Base-by-base conservation (phyloP, 2,113 vertebrate genomes). In the Lutjanus erythropterus region DNA sequence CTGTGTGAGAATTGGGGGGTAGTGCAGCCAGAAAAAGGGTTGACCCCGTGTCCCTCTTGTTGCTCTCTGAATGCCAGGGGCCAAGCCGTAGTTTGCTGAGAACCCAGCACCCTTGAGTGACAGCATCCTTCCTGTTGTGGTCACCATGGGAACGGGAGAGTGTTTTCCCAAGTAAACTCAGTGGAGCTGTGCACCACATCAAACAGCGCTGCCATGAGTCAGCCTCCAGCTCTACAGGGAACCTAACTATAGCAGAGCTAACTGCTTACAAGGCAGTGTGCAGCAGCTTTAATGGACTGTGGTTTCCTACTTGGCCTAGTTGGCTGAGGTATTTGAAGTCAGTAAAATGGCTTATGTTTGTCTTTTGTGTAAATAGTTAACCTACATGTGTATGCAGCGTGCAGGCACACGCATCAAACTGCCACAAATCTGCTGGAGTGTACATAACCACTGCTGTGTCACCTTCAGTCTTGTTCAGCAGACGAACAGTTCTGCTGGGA, bases 211-310 rank as follows among this genome's bases (percentile, higher is more conserved):
- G 84, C 87, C 81, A 58, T 93, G 90, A 94, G 81, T 92, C 91
- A 91, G 90, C 81, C 87, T 86, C 23, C 78, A 66, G 85, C 90
- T 69, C 91, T 56, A 78, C 88, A 64, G 89, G 92, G 88, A 93
- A 47, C 78, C 89, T 74, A 84, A 93, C 89, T 91, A 86, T 82
- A 91, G 88, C 81, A 67, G 31, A 64, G 79, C 85, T 71, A 88
- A 89, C 77, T 92, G 89, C 91, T 93, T 91, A 92, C 89, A 83
- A 82, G 75, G 92, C 92, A 88, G 84, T 27, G 75, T 78, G 61
- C 84, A 72, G 64, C 27, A 62, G 49, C 49, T 87, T 92, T 88
- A 90, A 85, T 90, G 77, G 86, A 88, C 75, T 80, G 78, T 81
- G 85, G 89, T 87, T 93, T 91, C 81, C 85, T 77, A 49, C 66